phyloP scores from a whole-genome alignment of 1,140 invertebrate genomes.

The Drosophila nigrodunni region DNA sequence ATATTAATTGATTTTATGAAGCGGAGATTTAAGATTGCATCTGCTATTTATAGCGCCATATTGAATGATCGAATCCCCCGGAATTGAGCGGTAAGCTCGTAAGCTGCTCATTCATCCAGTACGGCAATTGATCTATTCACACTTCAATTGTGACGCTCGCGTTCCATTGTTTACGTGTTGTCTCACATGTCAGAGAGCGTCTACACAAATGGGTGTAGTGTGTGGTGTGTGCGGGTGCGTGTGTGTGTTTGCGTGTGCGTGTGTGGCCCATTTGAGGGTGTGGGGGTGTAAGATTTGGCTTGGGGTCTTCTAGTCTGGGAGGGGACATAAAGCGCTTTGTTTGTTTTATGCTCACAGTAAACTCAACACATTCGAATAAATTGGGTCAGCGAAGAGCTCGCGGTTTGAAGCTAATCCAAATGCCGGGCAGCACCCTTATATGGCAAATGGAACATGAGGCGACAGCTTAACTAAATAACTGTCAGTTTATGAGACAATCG shows the following conservation, averaged over 20 bases:
- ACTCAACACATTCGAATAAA: constrained; percentile 53
- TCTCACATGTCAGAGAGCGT: constrained; percentile 50
- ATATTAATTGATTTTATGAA: background rate
- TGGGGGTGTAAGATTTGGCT: constrained; percentile 34
- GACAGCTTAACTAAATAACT: constrained; percentile 46
- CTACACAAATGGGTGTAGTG: constrained; percentile 25
- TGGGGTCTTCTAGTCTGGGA: constrained; percentile 45
- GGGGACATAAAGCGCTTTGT: constrained; percentile 61
- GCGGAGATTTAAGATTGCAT: background rate
- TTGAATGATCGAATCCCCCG: constrained; percentile 19
- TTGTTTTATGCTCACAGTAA: constrained; percentile 44
- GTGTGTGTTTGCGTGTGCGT: background rate
- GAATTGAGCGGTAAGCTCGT: constrained; percentile 22
- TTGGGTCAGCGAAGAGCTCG: constrained; percentile 54
- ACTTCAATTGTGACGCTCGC: constrained; percentile 69
- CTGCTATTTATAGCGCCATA: background rate
- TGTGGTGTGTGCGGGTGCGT: constrained; percentile 11
- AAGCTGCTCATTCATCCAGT: constrained; percentile 57
- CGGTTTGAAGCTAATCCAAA: constrained; percentile 50
- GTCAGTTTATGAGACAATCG: constrained; percentile 65
- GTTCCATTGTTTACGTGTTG: constrained; percentile 45
- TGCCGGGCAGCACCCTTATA: constrained; percentile 37
- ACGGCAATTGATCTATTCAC: constrained; percentile 66
- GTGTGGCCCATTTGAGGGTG: constrained; percentile 27
- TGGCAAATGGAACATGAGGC: constrained; percentile 3